These are phyloP conservation scores for Lepisosteus osseus DNA, from an alignment of 2,113 vertebrate species.

Conservation along the genomic window DNA sequence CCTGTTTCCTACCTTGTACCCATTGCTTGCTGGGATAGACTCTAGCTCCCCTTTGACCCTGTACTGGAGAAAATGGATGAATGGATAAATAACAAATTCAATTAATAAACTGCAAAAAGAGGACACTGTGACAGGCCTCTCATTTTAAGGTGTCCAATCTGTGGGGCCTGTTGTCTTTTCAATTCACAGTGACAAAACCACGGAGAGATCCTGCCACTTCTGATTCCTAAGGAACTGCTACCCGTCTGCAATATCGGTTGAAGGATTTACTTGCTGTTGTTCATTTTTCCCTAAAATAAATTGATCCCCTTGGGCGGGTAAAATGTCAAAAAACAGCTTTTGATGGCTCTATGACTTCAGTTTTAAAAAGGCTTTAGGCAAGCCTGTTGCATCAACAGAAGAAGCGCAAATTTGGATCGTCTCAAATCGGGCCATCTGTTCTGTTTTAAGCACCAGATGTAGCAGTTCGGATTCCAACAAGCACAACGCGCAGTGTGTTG, in stretches of 20 bases:
- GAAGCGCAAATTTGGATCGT: not conserved
- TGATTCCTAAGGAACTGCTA: too few species aligned
- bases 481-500: not conserved
- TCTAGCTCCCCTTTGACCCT: too few species aligned
- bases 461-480: not conserved
- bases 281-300: slow-evolving; percentile 23
- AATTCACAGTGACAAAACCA: too few species aligned
- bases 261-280: not conserved
- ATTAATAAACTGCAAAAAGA: too few species aligned
- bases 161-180: too few species aligned
- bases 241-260: not conserved
- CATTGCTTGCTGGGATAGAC: too few species aligned
- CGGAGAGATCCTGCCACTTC: too few species aligned
- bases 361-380: slow-evolving; percentile 13
- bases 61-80: too few species aligned
- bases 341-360: not conserved
- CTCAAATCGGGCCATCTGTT: slow-evolving; percentile 16
- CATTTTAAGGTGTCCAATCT: too few species aligned
- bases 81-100: too few species aligned
- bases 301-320: slow-evolving; percentile 5
- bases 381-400: slow-evolving; percentile 5
- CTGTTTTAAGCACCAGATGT: slow-evolving; percentile 4
- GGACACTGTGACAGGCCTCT: too few species aligned
- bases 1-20: too few species aligned
- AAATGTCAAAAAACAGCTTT: slow-evolving; percentile 5